phyloP scores from a whole-genome alignment of 2,797 vertebrate species.

The Fistularia commersonii region DNA sequence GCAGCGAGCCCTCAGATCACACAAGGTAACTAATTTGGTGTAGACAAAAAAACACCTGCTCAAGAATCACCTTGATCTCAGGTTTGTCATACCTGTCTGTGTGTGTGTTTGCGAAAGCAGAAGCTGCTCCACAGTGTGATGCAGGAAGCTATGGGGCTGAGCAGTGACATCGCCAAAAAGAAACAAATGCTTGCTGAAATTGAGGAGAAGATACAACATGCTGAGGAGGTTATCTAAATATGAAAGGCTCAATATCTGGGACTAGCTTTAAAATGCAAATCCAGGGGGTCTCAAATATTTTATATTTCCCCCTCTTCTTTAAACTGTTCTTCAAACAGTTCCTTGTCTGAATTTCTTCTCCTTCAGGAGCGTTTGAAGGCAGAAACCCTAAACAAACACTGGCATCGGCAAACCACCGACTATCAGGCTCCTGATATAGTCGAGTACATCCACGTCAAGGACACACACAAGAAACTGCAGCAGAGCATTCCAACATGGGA shows the following conservation, averaged over 20 bases:
- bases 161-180: slow-evolving; percentile 37
- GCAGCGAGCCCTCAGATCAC: slow-evolving; percentile 33
- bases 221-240: slow-evolving; percentile 33
- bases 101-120: slow-evolving; percentile 20
- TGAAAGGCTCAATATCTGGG: too few relatives aligned
- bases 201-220: slow-evolving; percentile 16
- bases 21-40: slow-evolving; percentile 42
- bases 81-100: neutral
- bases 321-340: neutral
- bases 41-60: neutral
- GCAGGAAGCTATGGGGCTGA: slow-evolving; percentile 37
- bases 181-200: slow-evolving; percentile 31
- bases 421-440: slow-evolving; percentile 44
- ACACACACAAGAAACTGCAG: slow-evolving; percentile 49
- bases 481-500: slow-evolving; percentile 44
- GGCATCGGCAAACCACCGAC: slow-evolving; percentile 40
- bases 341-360: neutral
- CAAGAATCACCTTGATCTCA: neutral
- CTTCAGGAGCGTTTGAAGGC: slow-evolving; percentile 46
- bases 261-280: too few relatives aligned
- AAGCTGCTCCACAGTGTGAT: slow-evolving; percentile 45
- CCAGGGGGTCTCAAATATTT: too few relatives aligned
- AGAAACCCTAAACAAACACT: slow-evolving; percentile 33
- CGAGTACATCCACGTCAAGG: slow-evolving; percentile 46
- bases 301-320: neutral